These are phyloP conservation scores for Miltochrista miniata DNA, from an alignment of 2,888 invertebrate species.

Conservation along the genomic window DNA sequence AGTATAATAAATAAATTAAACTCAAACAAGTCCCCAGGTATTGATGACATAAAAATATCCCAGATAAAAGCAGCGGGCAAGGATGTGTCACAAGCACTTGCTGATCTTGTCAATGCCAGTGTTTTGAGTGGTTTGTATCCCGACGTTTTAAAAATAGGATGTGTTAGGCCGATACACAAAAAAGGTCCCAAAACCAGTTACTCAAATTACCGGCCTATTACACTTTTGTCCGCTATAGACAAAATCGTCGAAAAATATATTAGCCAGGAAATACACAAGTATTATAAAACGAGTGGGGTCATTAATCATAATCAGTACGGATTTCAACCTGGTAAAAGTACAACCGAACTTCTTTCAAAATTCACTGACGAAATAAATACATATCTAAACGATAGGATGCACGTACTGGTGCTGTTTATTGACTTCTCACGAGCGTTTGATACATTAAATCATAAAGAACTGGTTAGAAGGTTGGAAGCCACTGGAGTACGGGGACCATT, in stretches of 20 bases:
- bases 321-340: not conserved
- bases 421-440: not conserved
- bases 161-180: conserved; percentile 23
- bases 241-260: conserved; percentile 31
- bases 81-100: conserved; percentile 13
- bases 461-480: not conserved
- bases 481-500: not conserved
- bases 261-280: conserved; percentile 15
- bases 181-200: conserved; percentile 13
- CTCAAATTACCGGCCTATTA: conserved; percentile 24
- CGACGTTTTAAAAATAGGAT: conserved; percentile 20
- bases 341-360: not conserved
- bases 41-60: not conserved
- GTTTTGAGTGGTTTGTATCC: conserved; percentile 19
- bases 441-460: not conserved
- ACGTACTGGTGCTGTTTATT: not conserved
- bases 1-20: conserved; percentile 18
- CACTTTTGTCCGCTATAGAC: conserved; percentile 23
- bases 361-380: not conserved
- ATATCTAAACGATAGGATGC: not conserved
- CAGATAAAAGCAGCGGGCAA: conserved; percentile 1
- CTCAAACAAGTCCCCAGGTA: conserved; percentile 16
- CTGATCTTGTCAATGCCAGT: conserved; percentile 27
- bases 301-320: not conserved
- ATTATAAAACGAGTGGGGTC: conserved; percentile 13